Percentiles rank a stretch among this genome's conserved stretches.
Conservation (phyloP, 2,888 invertebrate genomes). For the Eupsilia transversa region DNA sequence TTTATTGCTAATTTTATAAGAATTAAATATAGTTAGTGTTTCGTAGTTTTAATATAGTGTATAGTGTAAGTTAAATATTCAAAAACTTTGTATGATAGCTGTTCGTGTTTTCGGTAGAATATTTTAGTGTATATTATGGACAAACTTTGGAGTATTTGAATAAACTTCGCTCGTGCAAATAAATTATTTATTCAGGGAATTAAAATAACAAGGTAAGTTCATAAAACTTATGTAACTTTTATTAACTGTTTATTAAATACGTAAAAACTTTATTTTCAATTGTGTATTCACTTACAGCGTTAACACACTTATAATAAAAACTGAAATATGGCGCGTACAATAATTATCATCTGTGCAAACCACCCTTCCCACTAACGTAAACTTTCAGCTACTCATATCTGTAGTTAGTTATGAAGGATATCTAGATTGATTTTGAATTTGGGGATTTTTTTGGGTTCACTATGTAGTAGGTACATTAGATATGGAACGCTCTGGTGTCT, state of each 20-base stretch:
- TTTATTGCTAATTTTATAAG: neutral
- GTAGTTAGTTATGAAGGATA: neutral
- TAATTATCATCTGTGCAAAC: neutral
- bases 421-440: neutral
- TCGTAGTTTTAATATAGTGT: conserved; percentile 38
- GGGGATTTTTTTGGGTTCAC: neutral
- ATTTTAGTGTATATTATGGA: conserved; percentile 47
- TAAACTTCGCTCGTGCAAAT: conserved; percentile 20
- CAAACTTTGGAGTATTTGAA: conserved; percentile 41
- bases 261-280: neutral
- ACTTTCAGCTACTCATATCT: neutral
- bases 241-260: neutral
- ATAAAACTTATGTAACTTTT: neutral
- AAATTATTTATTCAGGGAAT: conserved; percentile 16
- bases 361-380: neutral
- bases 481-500: too few species aligned
- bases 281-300: neutral
- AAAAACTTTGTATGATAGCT: conserved; percentile 42
- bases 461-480: too few species aligned
- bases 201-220: conserved; percentile 51
- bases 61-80: conserved; percentile 52
- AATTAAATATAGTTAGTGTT: conserved; percentile 33
- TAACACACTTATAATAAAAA: neutral
- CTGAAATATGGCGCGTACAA: neutral
- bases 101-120: conserved; percentile 51